Base-by-base conservation (phyloP, 1,140 invertebrate species). In the Cheumatopsyche charites region DNA sequence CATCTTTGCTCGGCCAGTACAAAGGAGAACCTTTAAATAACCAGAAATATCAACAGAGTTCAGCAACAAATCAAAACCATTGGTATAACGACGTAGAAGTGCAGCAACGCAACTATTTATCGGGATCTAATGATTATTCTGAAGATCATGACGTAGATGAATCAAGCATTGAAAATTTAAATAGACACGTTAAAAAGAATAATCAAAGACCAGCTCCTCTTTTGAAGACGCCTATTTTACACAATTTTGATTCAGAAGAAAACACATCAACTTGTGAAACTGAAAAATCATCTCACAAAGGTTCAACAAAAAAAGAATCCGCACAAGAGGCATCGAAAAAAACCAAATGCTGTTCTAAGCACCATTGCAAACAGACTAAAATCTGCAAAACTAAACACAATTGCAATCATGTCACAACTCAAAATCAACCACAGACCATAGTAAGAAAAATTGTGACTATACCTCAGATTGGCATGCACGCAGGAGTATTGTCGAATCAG, bases 391-490 rank as follows among this genome's bases (percentile, higher is more conserved):
- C 66, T 11, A 66, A 66, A 21, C 63, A 47, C 5, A 21, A 29
- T 3, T 68, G 66, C 17, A 52, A 68, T 15, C 47, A 68, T 41
- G 65, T 1, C 1, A 52, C 17, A 52, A 11, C 55, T 21, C 2
- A 17, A 7, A 65, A 65, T 26, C 62, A 42, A 65, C 5, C 25
- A 5, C 62, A 12, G 7, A 67, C 65, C 11, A 55, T 68, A 29
- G 7, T 68, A 26, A 68, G 45, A 12, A 68, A 68, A 25, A 68
- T 68, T 17, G 42, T 68, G 15, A 68, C 66, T 13, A 68, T 68
- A 1, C 66, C 66, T 15, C 66, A 68, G 29, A 68, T 68, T 55
- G 66, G 66, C 47, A 68, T 68, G 66, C 66, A 68, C 23, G 63
- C 36, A 0, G 63, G 63, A 21, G 43, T 66, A 43, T n/a, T 66